These are phyloP conservation scores for Morpho achilles DNA, from an alignment of 2,888 invertebrate species.

Conservation along the genomic window DNA sequence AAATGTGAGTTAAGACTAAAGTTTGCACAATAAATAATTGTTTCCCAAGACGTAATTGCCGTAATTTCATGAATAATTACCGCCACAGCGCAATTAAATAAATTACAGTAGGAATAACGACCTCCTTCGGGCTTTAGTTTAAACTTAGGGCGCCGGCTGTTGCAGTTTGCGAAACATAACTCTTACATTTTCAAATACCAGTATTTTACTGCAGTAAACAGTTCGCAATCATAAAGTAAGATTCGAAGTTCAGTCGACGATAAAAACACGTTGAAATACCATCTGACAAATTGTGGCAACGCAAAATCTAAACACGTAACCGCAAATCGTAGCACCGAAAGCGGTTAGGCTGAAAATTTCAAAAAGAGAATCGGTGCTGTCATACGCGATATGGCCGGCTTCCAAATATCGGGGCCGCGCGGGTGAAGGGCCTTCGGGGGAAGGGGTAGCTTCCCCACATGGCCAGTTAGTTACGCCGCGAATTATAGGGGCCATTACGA, in stretches of 20 bases:
- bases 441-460: conserved; percentile 60
- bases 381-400: conserved; percentile 75
- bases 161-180: conserved; percentile 48
- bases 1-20: conserved; percentile 76
- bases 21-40: conserved; percentile 79
- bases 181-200: conserved; percentile 39
- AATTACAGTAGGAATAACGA: conserved; percentile 76
- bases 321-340: conserved; percentile 60
- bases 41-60: conserved; percentile 76
- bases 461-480: conserved; percentile 80
- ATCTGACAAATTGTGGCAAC: conserved; percentile 45
- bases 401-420: conserved; percentile 54
- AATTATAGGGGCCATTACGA: conserved; percentile 81
- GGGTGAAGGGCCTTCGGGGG: conserved; percentile 34
- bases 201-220: conserved; percentile 30
- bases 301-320: conserved; percentile 63
- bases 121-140: conserved; percentile 73
- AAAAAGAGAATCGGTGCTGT: conserved; percentile 72
- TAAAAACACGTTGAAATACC: conserved; percentile 25
- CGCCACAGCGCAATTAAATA: conserved; percentile 78
- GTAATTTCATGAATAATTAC: conserved; percentile 80
- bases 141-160: conserved; percentile 68
- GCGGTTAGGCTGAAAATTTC: conserved; percentile 64
- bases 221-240: conserved; percentile 28
- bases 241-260: conserved; percentile 20